Percentiles rank a stretch among this genome's conserved stretches.
Conservation (phyloP, 2,797 vertebrate species). For the Philypnodon macrostomus region DNA sequence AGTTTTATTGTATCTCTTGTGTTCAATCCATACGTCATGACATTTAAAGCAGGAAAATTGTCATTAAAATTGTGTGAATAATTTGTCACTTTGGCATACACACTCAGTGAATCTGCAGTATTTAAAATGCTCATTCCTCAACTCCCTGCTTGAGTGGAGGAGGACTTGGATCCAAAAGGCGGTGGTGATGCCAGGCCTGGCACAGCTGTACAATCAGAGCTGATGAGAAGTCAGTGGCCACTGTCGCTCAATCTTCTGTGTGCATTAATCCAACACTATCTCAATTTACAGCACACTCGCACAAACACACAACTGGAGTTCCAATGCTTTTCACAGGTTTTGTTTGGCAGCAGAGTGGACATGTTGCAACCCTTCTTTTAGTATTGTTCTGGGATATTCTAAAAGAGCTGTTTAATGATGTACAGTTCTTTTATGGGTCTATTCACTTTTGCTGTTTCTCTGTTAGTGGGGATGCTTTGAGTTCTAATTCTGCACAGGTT, state of each 20-base stretch:
- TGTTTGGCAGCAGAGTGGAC: constrained; percentile 60
- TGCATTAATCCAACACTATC: constrained; percentile 64
- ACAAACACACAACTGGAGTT: constrained; percentile 43
- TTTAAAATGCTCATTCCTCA: constrained; percentile 64
- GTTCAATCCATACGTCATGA: too few species aligned
- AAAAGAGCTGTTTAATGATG: constrained; percentile 32
- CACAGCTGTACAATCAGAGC: constrained; percentile 75
- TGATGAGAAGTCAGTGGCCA: constrained; percentile 60
- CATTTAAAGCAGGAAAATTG: too few species aligned
- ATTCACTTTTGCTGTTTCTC: constrained; percentile 10
- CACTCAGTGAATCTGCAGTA: constrained; percentile 45
- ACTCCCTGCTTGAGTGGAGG: constrained; percentile 45
- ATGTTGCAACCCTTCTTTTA: constrained; percentile 46
- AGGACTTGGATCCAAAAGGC: constrained; percentile 54
- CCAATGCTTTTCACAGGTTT: constrained; percentile 59
- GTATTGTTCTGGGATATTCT: constrained; percentile 47
- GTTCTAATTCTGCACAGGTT: background rate
- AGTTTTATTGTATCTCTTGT: too few species aligned
- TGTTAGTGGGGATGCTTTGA: constrained; percentile 18
- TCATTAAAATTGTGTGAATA: constrained; percentile 54
- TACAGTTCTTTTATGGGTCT: constrained; percentile 27
- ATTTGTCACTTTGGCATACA: constrained; percentile 41
- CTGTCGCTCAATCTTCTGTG: constrained; percentile 62
- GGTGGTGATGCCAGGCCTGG: constrained; percentile 59
- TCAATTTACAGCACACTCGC: constrained; percentile 54